These are phyloP conservation scores for Rhabditoides inermis DNA, from an alignment of 2,888 invertebrate species.

Conservation along the genomic window DNA sequence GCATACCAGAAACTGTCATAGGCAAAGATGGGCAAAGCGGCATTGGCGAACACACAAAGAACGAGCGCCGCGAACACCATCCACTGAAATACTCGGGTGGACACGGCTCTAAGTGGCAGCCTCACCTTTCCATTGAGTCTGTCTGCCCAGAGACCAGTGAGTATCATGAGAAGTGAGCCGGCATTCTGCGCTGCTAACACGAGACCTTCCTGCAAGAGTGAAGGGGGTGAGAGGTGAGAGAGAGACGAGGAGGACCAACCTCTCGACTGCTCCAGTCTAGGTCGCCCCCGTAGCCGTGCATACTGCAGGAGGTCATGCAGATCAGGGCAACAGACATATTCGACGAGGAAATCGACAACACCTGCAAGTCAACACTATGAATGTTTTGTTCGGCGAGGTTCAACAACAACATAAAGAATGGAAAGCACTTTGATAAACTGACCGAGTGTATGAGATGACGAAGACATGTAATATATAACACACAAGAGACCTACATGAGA, in stretches of 20 bases:
- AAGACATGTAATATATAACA: too few species aligned
- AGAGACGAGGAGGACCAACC: slow-evolving; percentile 11
- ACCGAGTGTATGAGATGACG: too few species aligned
- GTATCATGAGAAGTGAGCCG: slow-evolving; percentile 40
- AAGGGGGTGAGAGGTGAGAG: background rate
- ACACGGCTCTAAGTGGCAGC: slow-evolving; percentile 35
- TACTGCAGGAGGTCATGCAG: slow-evolving; percentile 49
- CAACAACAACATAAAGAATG: too few species aligned
- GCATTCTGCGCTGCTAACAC: slow-evolving; percentile 49
- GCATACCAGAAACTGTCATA: slow-evolving; percentile 42
- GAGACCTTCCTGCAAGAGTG: slow-evolving; percentile 37
- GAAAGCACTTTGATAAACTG: too few species aligned
- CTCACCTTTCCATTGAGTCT: slow-evolving; percentile 44
- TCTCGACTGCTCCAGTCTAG: slow-evolving; percentile 34
- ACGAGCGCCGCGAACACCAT: too few species aligned
- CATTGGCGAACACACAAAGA: background rate
- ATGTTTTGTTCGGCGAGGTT: too few species aligned
- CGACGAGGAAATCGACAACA: slow-evolving; percentile 42
- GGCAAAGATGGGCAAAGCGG: slow-evolving; percentile 6
- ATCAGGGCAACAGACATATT: slow-evolving; percentile 49
- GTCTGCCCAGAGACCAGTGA: slow-evolving; percentile 47
- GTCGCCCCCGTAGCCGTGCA: slow-evolving; percentile 43
- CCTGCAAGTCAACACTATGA: too few species aligned
- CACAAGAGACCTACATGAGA: too few species aligned
- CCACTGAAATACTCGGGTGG: too few species aligned